A percentile compares a stretch with the other conserved stretches of the same genome.
Conservation (phyloP, 2,888 invertebrate genomes). For the Leptarthrus brevirostris region DNA sequence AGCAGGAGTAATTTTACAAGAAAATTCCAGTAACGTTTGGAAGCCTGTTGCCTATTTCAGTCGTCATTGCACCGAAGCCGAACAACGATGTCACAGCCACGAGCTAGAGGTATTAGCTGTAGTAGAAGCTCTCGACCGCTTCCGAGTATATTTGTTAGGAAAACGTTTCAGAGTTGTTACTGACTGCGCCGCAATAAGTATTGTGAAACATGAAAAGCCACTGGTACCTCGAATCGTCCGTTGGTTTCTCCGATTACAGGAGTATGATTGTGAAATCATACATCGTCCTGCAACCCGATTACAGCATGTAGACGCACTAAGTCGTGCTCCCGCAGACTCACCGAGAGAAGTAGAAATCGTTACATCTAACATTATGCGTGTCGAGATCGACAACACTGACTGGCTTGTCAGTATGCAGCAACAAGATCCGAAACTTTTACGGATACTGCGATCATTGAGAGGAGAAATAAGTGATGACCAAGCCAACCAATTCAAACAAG, state of each 20-base stretch:
- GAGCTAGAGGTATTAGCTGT: slow-evolving; percentile 64
- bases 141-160: slow-evolving; percentile 61
- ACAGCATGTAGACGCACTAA: slow-evolving; percentile 60
- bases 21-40: slow-evolving; percentile 30
- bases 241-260: slow-evolving; percentile 57
- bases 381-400: not conserved
- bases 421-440: slow-evolving; percentile 48
- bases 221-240: slow-evolving; percentile 58
- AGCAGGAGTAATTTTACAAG: slow-evolving; percentile 61
- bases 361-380: not conserved
- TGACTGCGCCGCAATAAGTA: slow-evolving; percentile 60
- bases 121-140: slow-evolving; percentile 59
- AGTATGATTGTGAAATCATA: slow-evolving; percentile 54
- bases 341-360: slow-evolving; percentile 42
- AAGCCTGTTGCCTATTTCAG: slow-evolving; percentile 60
- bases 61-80: slow-evolving; percentile 58
- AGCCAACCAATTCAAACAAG: not conserved
- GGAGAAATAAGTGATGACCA: not conserved
- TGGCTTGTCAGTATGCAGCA: slow-evolving; percentile 52
- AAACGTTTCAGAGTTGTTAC: slow-evolving; percentile 58
- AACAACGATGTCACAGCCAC: slow-evolving; percentile 61
- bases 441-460: not conserved
- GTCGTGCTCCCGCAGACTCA: slow-evolving; percentile 55
- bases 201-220: slow-evolving; percentile 58
- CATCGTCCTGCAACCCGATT: slow-evolving; percentile 57